Evolutionary conservation across 2,888 invertebrate genomes (phyloP), one percentile per base, ranked within the genome.

Genomic region (Andrena marginata): DNA sequence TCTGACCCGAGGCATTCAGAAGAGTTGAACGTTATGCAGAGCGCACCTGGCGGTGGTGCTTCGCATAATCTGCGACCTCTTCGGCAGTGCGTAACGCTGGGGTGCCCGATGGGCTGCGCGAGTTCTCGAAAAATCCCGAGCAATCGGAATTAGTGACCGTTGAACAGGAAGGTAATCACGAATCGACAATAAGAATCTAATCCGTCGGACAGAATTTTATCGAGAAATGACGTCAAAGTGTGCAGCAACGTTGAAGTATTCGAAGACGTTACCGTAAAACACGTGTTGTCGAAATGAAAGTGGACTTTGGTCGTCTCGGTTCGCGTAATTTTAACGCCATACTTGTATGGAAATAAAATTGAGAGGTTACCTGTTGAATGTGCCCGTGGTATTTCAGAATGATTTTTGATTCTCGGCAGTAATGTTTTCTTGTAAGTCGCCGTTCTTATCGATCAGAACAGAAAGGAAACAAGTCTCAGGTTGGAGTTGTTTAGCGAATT

Each of bases 31-130:
- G 33, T 70, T 29, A 74, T n/a, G n/a, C 51, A n/a, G 16, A 49
- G 29, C 70, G 75, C 70, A 82, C 82, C 82, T 75, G 35, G 48
- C 56, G 35, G 69, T 26, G 62, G 10, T 2, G 10, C 4, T 29
- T 16, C 26, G 31, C 56, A 16, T 49, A 65, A 54, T 10, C 63
- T 33, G 20, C 42, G 8, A 56, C 5, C 13, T 7, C 6, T 31
- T 23, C 51, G 51, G 20, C 20, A 6, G n/a, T 49, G 67, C 23
- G 65, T 67, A 70, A 20, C 56, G 59, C 74, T 60, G 48, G 74
- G n/a, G 10, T 51, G 56, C 59, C n/a, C 7, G 5, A 23, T 62
- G 8, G 29, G 29, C 13, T 23, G 20, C 2, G 51, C 49, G 29
- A 65, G 23, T 26, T 56, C 8, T n/a, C 31, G 16, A 42, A 20